phyloP scores from a whole-genome alignment of 2,113 vertebrate species.

The Microtus pennsylvanicus region DNA sequence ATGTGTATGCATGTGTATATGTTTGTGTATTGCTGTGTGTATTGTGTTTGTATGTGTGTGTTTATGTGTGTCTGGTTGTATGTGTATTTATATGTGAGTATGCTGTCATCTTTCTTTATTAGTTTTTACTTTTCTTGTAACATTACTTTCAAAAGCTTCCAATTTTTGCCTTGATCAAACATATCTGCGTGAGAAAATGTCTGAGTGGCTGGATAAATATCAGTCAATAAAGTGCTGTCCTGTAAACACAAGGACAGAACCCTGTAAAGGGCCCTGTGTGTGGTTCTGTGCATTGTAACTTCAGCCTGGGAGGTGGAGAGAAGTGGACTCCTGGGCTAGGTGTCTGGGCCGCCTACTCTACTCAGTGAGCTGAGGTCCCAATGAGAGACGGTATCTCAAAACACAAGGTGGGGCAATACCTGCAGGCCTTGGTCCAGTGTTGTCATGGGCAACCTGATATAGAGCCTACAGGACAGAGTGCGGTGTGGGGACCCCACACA shows the following conservation, averaged over 20 bases:
- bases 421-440: not conserved
- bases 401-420: not conserved
- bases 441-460: not conserved
- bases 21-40: not conserved
- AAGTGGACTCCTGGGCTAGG: not conserved
- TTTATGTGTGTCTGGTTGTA: not conserved
- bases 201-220: no score
- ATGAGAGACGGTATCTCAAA: not conserved
- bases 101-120: not conserved
- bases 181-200: not conserved
- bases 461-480: not conserved
- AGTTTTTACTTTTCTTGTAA: not conserved
- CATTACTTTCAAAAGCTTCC: conserved; percentile 22
- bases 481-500: fast-evolving
- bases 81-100: not conserved
- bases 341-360: not conserved
- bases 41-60: not conserved
- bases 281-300: not conserved
- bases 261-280: no score
- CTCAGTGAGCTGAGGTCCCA: not conserved
- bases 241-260: no score
- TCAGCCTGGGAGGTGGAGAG: not conserved
- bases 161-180: not conserved
- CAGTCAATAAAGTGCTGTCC: not conserved
- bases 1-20: not conserved